phyloP scores from a whole-genome alignment of 2,797 vertebrate genomes.

The Notolepis coatsorum region DNA sequence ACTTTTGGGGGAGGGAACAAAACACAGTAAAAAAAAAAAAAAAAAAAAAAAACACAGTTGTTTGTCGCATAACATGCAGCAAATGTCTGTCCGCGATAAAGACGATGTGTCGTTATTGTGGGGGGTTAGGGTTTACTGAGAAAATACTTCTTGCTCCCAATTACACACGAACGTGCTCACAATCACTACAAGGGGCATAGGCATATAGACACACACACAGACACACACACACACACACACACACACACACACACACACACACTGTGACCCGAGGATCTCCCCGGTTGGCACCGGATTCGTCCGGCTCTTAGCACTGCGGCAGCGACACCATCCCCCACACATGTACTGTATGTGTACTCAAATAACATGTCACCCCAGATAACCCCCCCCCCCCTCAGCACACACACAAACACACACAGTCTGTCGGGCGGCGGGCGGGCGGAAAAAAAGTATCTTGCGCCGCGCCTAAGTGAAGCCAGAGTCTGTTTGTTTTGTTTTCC shows the following conservation, averaged over 20 bases:
- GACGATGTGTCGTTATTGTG: background rate
- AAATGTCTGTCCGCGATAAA: constrained; percentile 18
- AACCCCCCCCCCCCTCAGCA: constrained; percentile 60
- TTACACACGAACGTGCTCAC: constrained; percentile 32
- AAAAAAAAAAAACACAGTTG: constrained; percentile 29
- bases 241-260: constrained; percentile 26
- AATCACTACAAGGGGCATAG: constrained; percentile 61
- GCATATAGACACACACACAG: no score
- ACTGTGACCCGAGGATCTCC: constrained; percentile 1
- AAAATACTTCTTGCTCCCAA: background rate
- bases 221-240: constrained; percentile 11
- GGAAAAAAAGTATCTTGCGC: constrained; percentile 16
- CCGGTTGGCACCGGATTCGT: no score
- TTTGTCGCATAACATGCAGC: constrained; percentile 44
- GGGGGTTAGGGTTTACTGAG: background rate
- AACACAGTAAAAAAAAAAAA: constrained; percentile 37
- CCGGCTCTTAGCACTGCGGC: no score
- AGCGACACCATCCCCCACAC: background rate
- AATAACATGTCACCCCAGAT: constrained; percentile 77
- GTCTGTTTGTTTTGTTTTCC: constrained; percentile 28
- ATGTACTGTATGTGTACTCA: constrained; percentile 67
- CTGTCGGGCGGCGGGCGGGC: no score
- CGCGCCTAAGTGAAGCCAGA: constrained; percentile 19
- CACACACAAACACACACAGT: background rate
- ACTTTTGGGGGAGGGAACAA: constrained; percentile 15